Conservation (phyloP, 2,888 invertebrate species). For the Pomacea canaliculata region DNA sequence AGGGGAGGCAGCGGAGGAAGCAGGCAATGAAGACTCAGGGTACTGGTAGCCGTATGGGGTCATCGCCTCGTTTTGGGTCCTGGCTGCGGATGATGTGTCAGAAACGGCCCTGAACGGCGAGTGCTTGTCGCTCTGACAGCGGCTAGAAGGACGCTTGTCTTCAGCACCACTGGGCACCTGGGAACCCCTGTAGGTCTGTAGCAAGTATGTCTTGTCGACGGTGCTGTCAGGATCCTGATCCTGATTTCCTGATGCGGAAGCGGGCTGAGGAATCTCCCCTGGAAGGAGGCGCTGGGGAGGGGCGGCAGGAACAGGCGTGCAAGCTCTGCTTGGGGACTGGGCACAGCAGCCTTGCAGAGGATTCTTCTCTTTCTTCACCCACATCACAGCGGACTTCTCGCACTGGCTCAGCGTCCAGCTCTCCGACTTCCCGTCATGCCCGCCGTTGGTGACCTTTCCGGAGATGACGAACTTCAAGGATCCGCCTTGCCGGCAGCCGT, state of each 20-base stretch:
- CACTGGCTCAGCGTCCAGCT: background rate
- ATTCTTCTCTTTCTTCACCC: constrained; percentile 9
- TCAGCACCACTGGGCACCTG: background rate
- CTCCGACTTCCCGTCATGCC: constrained; percentile 1
- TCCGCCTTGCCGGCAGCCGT: too few relatives aligned
- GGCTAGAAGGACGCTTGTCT: background rate
- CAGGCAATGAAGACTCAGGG: background rate
- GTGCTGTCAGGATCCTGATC: background rate
- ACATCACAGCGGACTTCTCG: background rate
- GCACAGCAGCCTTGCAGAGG: background rate
- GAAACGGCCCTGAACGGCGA: background rate
- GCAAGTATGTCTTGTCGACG: constrained; percentile 2
- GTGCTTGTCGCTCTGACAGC: background rate
- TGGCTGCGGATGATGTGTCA: background rate
- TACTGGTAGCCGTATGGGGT: too few relatives aligned
- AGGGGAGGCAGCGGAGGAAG: background rate
- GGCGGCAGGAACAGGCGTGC: background rate
- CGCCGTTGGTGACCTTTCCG: background rate
- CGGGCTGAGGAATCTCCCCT: background rate
- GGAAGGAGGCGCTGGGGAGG: background rate
- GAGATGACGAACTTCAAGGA: background rate
- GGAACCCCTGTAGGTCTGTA: background rate
- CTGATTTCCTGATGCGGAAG: background rate
- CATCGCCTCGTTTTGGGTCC: too few relatives aligned
- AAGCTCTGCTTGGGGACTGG: background rate